Percentiles rank a stretch among this genome's conserved stretches.
phyloP scores from a whole-genome alignment of 2,888 invertebrate species.

The Phania funesta region DNA sequence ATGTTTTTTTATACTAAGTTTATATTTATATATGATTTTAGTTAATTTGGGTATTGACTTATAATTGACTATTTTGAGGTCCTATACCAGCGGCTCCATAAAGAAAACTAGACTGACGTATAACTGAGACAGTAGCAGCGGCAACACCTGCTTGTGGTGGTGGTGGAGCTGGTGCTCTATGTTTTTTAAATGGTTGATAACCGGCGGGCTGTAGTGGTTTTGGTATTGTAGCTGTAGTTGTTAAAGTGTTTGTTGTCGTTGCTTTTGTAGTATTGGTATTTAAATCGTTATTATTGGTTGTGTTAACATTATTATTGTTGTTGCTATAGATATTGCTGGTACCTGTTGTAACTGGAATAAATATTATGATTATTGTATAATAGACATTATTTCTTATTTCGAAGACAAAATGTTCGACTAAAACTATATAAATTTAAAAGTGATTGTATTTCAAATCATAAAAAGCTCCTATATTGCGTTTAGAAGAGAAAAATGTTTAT shows the following conservation, averaged over 20 bases:
- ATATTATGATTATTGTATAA: conserved; percentile 24
- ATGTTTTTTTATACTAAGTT: conserved; percentile 8
- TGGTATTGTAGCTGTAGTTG: conserved; percentile 69
- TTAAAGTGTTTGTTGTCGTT: conserved; percentile 61
- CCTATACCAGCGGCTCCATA: conserved; percentile 72
- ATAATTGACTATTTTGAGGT: conserved; percentile 60
- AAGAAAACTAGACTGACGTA: conserved; percentile 77
- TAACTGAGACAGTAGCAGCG: conserved; percentile 77
- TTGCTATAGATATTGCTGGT: conserved; percentile 58
- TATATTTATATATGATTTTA: conserved; percentile 28
- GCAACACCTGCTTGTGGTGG: conserved; percentile 77
- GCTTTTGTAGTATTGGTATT: conserved; percentile 49
- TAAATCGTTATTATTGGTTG: conserved; percentile 67
- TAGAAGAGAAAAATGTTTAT: too few relatives aligned
- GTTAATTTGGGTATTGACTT: conserved; percentile 10
- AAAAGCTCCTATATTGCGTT: too few relatives aligned
- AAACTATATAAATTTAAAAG: background rate
- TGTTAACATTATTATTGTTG: conserved; percentile 65
- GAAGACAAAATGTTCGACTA: conserved; percentile 39
- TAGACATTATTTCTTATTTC: background rate
- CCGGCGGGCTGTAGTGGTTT: conserved; percentile 72
- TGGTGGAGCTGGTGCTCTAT: conserved; percentile 76
- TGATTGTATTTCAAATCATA: too few relatives aligned
- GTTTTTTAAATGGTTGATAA: conserved; percentile 74
- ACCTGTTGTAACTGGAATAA: conserved; percentile 59